Base-by-base conservation (phyloP, 2,888 invertebrate genomes). In the Cylloceria caligata region DNA sequence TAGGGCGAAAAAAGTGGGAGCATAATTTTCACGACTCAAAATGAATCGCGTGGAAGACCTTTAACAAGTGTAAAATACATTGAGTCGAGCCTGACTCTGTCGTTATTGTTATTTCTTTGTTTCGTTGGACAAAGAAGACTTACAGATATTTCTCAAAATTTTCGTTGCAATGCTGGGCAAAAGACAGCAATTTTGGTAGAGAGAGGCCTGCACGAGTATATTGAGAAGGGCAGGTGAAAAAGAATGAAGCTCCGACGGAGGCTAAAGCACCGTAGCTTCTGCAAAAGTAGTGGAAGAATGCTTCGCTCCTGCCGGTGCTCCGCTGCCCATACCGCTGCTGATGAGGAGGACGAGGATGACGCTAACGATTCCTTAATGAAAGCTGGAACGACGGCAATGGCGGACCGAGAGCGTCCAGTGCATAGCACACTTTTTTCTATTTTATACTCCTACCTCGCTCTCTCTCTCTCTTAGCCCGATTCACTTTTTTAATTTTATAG, bases 321-420 rank as follows among this genome's bases (percentile, higher is more conserved):
- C 60, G 60, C 34, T 52, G 52, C 13, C 39, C 39, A 11, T 39
- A 13, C n/a, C 57, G 57, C 30, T 84, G 88, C 85, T 88, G 89
- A 88, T 89, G 89, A 88, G 87, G 86, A 88, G 86, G 87, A 86
- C 86, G 84, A 83, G 86, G 84, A 86, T 85, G 86, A 88, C 86
- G 87, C 87, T 89, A 89, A 89, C 90, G 90, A 90, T 89, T 90
- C 88, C 90, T 90, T 90, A 90, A 90, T 90, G 90, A 90, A 90
- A 90, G 88, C 87, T 86, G 84, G 74, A 64, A 82, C 84, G 75
- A 75, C 68, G 71, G 84, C 75, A 85, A 80, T 9, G 80, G 85
- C 83, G 78, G 81, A 73, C 81, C 64, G 7, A 60, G 45, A 57
- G 55, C 69, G 62, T 81, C 60, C 60, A 60, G 34, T 30, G 30